Conservation (phyloP, 1,140 invertebrate species). For the Globodera rostochiensis region DNA sequence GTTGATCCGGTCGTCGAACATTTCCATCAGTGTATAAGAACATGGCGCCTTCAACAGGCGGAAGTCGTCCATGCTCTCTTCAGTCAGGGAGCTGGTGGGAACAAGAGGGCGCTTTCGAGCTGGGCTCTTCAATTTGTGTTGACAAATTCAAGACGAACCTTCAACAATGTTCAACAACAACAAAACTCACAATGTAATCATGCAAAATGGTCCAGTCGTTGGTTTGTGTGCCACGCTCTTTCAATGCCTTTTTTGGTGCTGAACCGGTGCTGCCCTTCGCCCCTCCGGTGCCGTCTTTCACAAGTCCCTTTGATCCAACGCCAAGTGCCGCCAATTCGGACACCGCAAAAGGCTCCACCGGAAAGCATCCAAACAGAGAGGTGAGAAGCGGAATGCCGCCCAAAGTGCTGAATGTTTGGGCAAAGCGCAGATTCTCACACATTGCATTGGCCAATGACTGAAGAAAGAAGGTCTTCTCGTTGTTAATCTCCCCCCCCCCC, state of each 20-base stretch:
- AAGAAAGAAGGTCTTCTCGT: too few relatives aligned
- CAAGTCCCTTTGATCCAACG: neutral
- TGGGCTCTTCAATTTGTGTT: slow-evolving; percentile 42
- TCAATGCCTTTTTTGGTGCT: neutral
- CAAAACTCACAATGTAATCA: slow-evolving; percentile 4
- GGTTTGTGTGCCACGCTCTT: slow-evolving; percentile 10
- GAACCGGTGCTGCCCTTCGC: neutral
- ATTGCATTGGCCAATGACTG: slow-evolving; percentile 56
- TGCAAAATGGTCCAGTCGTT: slow-evolving; percentile 11
- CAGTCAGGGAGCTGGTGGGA: slow-evolving; percentile 20
- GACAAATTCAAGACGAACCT: neutral
- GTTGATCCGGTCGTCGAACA: slow-evolving; percentile 59
- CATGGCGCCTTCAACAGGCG: slow-evolving; percentile 51
- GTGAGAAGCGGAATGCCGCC: slow-evolving; percentile 59
- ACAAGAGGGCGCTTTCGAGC: slow-evolving; percentile 35
- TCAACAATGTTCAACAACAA: too few relatives aligned
- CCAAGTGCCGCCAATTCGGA: neutral
- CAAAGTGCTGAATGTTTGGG: slow-evolving; percentile 57
- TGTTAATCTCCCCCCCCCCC: too few relatives aligned
- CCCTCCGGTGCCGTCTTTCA: neutral
- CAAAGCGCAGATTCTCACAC: slow-evolving; percentile 63
- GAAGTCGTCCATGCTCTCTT: slow-evolving; percentile 51
- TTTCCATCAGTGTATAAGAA: slow-evolving; percentile 58
- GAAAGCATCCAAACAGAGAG: slow-evolving; percentile 63
- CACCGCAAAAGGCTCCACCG: slow-evolving; percentile 60